Base-by-base conservation (phyloP, 2,797 vertebrate species). In the Gymnothorax reevesii region DNA sequence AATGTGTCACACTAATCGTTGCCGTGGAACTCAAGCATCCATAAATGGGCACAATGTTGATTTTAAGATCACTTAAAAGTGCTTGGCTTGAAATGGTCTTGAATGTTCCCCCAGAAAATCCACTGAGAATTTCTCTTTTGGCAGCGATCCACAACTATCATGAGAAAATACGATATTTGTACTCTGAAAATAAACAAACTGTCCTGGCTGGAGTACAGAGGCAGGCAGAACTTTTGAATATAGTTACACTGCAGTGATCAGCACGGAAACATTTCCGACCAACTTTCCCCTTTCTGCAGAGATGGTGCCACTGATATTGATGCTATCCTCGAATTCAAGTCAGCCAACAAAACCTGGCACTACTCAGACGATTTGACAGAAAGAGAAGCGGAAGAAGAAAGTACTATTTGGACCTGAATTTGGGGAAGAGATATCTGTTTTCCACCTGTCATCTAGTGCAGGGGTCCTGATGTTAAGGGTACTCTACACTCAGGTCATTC, bases 91-190 rank as follows among this genome's bases (percentile, higher is more conserved):
- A 59, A 59, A 59, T 17, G 22, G 62, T 13, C 2, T 22, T 71
- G 25, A 25, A 33, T 71, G n/a, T 71, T 25, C 25, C 66, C 9
- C 12, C 9, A 7, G 27, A 71, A 71, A 27, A 55, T 84, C 57
- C 83, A 57, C 22, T 5, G 86, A 69, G 83, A 77, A 73, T 77
- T 84, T 49, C 80, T 86, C 59, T 59, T 55, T 49, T 87, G 86
- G 59, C 86, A 54, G 25, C 22, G 8, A 27, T 60, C 83, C 83
- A 83, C 52, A 52, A 4, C 20, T 15, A 66, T 66, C 86, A 49
- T 84, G 86, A 87, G 83, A 87, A 87, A 84, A 79, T 79, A 1
- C 9, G 2, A 49, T 52, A 54, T 87, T 87, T 87, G 86, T 87
- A 80, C 80, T 49, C 66, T 25, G 52, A 57, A 87, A 83, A 64